A percentile compares a stretch with the other conserved stretches of the same genome.
phyloP scores from a whole-genome alignment of 2,888 invertebrate species.

The Pyrochroa serraticornis region DNA sequence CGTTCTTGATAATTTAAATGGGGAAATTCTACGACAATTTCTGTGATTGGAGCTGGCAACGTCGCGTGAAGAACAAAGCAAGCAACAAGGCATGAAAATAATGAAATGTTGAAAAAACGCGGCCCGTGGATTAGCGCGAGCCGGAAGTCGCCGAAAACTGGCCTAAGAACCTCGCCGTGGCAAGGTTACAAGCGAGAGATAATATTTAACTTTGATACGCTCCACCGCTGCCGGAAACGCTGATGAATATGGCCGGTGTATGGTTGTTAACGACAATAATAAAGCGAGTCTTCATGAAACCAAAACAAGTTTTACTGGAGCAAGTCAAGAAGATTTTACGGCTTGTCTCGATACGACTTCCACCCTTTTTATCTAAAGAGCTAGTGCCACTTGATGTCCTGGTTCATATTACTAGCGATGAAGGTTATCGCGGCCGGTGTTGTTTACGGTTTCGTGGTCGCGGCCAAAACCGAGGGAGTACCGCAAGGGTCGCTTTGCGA shows the following conservation, averaged over 20 bases:
- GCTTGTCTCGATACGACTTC: too few species aligned
- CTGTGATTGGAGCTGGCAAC: slow-evolving; percentile 7
- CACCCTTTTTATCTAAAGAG: too few species aligned
- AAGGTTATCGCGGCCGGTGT: too few species aligned
- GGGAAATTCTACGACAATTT: neutral
- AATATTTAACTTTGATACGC: slow-evolving; percentile 22
- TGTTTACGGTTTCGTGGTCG: too few species aligned
- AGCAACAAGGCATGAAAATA: slow-evolving; percentile 22
- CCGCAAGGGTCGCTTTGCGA: too few species aligned
- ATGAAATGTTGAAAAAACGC: slow-evolving; percentile 13
- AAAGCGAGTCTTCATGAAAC: too few species aligned
- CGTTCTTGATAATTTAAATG: too few species aligned
- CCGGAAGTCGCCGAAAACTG: slow-evolving; percentile 25
- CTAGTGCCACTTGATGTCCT: too few species aligned
- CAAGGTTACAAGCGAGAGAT: slow-evolving; percentile 22
- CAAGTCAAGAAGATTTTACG: too few species aligned
- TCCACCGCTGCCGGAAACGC: slow-evolving; percentile 15
- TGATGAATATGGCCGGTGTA: neutral
- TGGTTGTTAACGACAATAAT: neutral
- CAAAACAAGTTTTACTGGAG: too few species aligned
- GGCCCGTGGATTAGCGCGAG: slow-evolving; percentile 13
- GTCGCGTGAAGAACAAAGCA: slow-evolving; percentile 13
- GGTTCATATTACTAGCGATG: too few species aligned
- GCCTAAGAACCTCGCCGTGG: slow-evolving; percentile 16
- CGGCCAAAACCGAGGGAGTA: too few species aligned